Conservation (phyloP, 1,140 invertebrate genomes). For the Batillaria attramentaria region DNA sequence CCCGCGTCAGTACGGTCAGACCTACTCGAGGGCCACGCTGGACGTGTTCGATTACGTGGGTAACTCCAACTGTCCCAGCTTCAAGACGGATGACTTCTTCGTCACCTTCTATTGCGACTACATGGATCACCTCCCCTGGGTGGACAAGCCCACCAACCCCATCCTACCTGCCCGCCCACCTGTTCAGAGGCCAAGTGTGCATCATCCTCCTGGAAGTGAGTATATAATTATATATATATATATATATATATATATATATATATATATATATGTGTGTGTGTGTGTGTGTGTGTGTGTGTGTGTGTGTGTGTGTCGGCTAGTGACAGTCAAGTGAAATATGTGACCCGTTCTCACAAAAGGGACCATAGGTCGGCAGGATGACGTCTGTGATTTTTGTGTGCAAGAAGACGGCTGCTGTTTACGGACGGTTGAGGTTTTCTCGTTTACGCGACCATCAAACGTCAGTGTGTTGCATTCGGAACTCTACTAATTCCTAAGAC, state of each 20-base stretch:
- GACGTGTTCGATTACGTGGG: conserved; percentile 54
- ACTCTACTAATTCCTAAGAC: too few species aligned
- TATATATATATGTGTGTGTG: background rate
- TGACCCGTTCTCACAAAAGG: too few species aligned
- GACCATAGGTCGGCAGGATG: too few species aligned
- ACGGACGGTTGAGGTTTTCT: too few species aligned
- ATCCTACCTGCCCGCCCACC: background rate
- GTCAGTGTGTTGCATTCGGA: too few species aligned
- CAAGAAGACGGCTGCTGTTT: too few species aligned
- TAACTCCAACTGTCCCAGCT: conserved; percentile 51
- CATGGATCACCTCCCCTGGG: conserved; percentile 54
- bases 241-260: background rate
- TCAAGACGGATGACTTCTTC: conserved; percentile 49
- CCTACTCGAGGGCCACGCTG: conserved; percentile 55
- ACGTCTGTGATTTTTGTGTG: too few species aligned
- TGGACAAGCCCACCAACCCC: conserved; percentile 28
- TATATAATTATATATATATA: background rate
- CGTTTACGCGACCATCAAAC: too few species aligned
- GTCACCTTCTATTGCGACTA: conserved; percentile 65
- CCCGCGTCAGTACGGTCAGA: conserved; percentile 52
- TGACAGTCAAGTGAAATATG: too few species aligned
- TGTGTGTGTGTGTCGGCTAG: background rate
- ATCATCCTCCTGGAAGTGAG: background rate
- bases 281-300: conserved; percentile 1
- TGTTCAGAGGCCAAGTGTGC: background rate